These are phyloP conservation scores for Dryobota labecula DNA, from an alignment of 2,888 invertebrate genomes.

Conservation along the genomic window DNA sequence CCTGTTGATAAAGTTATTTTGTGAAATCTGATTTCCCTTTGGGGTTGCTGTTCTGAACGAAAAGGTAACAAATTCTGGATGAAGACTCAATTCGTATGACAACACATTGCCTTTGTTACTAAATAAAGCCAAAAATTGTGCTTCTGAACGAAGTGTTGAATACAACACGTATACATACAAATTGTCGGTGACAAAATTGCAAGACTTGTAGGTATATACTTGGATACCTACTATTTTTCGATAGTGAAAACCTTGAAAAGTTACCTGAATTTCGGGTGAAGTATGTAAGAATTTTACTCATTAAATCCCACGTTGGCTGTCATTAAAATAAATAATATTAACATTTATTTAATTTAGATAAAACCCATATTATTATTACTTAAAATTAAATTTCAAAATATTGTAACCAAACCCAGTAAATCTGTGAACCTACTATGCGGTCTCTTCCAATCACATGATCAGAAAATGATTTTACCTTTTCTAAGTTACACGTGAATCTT, in stretches of 20 bases:
- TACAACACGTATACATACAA: neutral
- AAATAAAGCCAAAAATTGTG: neutral
- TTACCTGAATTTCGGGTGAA: neutral
- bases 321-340: too few species aligned
- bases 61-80: neutral
- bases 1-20: conserved; percentile 28
- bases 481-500: conserved; percentile 16
- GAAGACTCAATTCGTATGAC: conserved; percentile 23
- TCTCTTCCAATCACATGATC: neutral
- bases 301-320: neutral
- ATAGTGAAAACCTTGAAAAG: neutral
- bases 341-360: too few species aligned
- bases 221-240: too few species aligned
- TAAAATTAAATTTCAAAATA: too few species aligned
- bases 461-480: neutral
- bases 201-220: neutral
- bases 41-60: conserved; percentile 9
- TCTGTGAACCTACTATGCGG: neutral
- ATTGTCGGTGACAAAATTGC: neutral
- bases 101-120: conserved; percentile 5
- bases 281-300: neutral
- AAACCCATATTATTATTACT: too few species aligned
- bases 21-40: conserved; percentile 48
- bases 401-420: too few species aligned
- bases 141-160: neutral